phyloP scores from a whole-genome alignment of 2,888 invertebrate genomes.

The Erebia palarica region DNA sequence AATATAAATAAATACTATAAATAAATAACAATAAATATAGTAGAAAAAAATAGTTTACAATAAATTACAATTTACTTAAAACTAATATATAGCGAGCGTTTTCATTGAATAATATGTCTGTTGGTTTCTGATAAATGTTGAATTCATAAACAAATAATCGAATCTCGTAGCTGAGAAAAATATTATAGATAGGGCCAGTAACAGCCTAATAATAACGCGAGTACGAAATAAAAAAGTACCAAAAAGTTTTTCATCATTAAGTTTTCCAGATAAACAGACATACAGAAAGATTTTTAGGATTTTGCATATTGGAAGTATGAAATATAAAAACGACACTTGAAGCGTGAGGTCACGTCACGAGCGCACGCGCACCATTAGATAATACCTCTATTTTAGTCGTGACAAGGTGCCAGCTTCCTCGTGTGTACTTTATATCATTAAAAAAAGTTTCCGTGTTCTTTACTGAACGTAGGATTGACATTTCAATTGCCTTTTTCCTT shows the following conservation, averaged over 20 bases:
- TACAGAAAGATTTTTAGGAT: background rate
- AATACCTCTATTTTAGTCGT: slow-evolving; percentile 57
- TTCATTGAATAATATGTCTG: no score
- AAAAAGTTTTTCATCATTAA: background rate
- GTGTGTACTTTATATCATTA: slow-evolving; percentile 50
- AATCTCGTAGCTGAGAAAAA: no score
- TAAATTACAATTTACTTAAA: no score
- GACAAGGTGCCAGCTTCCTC: slow-evolving; percentile 57
- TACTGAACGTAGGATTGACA: background rate
- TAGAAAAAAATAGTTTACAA: no score
- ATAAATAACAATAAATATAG: no score
- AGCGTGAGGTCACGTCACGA: slow-evolving; percentile 55
- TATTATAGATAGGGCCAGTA: no score
- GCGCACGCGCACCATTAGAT: slow-evolving; percentile 50
- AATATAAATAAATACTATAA: no score
- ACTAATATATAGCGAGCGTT: no score
- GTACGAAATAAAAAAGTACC: no score
- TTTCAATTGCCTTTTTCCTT: background rate
- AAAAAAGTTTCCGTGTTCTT: slow-evolving; percentile 34
- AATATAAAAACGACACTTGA: slow-evolving; percentile 32
- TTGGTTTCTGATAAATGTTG: no score
- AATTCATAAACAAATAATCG: no score
- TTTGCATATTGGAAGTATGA: background rate
- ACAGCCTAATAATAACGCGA: no score
- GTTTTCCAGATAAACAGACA: background rate